phyloP scores from a whole-genome alignment of 2,113 vertebrate species.

The Monarcha castaneiventris region DNA sequence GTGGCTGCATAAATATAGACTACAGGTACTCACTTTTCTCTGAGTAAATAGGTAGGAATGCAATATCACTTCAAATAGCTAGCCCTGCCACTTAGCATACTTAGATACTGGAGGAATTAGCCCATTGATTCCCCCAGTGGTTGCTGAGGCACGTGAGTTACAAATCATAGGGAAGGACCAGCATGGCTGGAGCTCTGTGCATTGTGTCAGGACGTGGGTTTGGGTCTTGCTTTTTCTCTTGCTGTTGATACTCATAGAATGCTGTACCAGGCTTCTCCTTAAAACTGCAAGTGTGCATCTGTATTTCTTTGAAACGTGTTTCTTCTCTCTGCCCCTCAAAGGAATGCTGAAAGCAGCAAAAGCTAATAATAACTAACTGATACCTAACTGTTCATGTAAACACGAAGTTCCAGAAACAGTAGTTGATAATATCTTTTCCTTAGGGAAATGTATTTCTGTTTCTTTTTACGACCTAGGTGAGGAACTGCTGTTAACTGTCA shows the following conservation, averaged over 20 bases:
- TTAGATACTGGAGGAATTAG: background rate
- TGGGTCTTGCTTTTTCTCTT: background rate
- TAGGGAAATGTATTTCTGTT: background rate
- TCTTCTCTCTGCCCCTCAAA: background rate
- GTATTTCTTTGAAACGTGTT: background rate
- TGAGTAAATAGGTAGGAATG: background rate
- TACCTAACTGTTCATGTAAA: background rate
- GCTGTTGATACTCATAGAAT: background rate
- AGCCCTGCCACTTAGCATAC: background rate
- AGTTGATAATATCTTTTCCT: background rate
- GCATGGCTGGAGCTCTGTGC: background rate
- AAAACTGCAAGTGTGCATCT: background rate
- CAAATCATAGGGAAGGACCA: background rate
- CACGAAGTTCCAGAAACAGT: background rate
- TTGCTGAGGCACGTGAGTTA: background rate
- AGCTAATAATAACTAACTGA: background rate
- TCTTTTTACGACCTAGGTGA: background rate
- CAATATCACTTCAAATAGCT: background rate
- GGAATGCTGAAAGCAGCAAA: background rate
- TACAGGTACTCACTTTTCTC: background rate
- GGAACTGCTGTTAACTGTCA: background rate
- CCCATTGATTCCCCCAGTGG: background rate
- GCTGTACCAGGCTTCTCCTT: background rate
- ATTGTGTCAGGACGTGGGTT: rapidly evolving
- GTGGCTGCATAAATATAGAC: background rate